phyloP scores from a whole-genome alignment of 2,797 vertebrate species.

The Hippopotamyrus pictus region DNA sequence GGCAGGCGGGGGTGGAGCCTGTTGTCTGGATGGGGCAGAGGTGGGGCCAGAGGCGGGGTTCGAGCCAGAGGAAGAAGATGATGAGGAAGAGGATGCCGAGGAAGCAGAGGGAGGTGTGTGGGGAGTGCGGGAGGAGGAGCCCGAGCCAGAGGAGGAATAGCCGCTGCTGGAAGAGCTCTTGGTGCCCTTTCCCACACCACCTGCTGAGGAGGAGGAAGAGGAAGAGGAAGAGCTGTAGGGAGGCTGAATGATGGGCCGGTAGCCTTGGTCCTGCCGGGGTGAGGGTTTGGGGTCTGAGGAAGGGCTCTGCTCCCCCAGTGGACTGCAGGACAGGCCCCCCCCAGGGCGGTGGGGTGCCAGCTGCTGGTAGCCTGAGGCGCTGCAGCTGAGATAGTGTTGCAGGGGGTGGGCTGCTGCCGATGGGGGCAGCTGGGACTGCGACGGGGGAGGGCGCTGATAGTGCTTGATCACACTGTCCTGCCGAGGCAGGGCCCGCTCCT shows the following conservation, averaged over 20 bases:
- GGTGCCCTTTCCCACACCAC: constrained; percentile 43
- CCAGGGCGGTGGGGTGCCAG: constrained; percentile 65
- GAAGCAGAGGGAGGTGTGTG: constrained; percentile 57
- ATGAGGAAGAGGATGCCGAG: constrained; percentile 58
- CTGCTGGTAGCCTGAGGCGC: constrained; percentile 69
- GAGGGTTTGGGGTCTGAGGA: constrained; percentile 60
- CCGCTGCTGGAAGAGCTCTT: constrained; percentile 61
- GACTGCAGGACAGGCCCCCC: constrained; percentile 70
- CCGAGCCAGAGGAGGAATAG: constrained; percentile 68
- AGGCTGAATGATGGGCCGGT: constrained; percentile 77
- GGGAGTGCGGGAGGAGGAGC: constrained; percentile 56
- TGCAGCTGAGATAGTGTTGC: constrained; percentile 81
- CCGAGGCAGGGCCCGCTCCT: constrained; percentile 72
- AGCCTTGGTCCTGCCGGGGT: constrained; percentile 59
- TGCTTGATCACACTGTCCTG: constrained; percentile 90
- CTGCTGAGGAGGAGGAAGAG: constrained; percentile 50
- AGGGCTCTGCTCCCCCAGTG: constrained; percentile 73
- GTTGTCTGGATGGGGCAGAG: constrained; percentile 59
- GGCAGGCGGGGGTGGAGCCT: constrained; percentile 56
- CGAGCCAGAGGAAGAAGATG: constrained; percentile 63
- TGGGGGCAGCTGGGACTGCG: constrained; percentile 64
- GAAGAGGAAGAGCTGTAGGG: constrained; percentile 54
- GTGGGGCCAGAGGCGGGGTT: constrained; percentile 49
- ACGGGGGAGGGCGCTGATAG: constrained; percentile 71
- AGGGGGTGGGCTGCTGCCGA: constrained; percentile 62